phyloP scores from a whole-genome alignment of 2,113 vertebrate genomes.

The Thomomys bottae region DNA sequence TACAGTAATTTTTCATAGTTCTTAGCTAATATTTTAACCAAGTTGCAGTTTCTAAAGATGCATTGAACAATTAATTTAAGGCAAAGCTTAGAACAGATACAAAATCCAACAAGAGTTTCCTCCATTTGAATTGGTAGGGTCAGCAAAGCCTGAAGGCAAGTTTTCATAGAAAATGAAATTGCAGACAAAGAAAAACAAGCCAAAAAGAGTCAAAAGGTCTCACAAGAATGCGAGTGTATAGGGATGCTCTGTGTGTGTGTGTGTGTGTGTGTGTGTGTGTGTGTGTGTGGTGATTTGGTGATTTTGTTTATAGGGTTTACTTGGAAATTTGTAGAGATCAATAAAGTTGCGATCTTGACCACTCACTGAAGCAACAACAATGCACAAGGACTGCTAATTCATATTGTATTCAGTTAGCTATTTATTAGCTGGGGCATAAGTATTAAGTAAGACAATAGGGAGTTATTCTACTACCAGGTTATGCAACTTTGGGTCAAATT shows the following conservation, averaged over 20 bases:
- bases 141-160: not conserved
- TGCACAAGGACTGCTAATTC: slow-evolving; percentile 13
- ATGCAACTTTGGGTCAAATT: slow-evolving; percentile 49
- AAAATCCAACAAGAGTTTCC: not conserved
- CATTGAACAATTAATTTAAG: slow-evolving; percentile 1
- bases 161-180: slow-evolving; percentile 47
- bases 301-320: not conserved
- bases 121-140: not conserved
- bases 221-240: not conserved
- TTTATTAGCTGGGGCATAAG: slow-evolving; percentile 34
- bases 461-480: slow-evolving; percentile 39
- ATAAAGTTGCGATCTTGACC: slow-evolving; percentile 33
- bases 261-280: not conserved
- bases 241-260: not conserved
- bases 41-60: not conserved
- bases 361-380: slow-evolving; percentile 15
- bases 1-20: not conserved
- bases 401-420: slow-evolving; percentile 4
- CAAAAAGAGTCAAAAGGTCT: not conserved
- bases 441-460: slow-evolving; percentile 43
- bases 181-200: slow-evolving; percentile 38
- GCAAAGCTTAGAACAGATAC: not conserved
- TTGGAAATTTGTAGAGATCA: slow-evolving; percentile 33
- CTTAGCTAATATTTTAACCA: slow-evolving; percentile 24
- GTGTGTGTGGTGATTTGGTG: no score